phyloP scores from a whole-genome alignment of 1,140 invertebrate genomes.

The Mycetomoellerius zeteki region DNA sequence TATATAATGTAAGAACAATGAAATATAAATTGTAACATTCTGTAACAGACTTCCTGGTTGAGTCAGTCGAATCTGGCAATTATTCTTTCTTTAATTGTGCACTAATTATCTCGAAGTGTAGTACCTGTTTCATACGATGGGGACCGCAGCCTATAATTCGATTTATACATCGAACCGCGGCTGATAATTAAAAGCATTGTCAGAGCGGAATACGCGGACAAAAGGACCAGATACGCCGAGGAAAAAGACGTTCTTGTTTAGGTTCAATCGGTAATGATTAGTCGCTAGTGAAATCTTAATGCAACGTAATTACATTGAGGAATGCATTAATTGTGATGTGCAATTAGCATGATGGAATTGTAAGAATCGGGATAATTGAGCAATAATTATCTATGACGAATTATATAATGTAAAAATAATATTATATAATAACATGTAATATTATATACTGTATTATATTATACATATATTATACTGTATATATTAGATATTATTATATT shows the following conservation, averaged over 20 bases:
- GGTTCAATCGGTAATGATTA: conserved; percentile 68
- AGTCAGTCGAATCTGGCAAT: conserved; percentile 34
- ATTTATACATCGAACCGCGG: conserved; percentile 44
- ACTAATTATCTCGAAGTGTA: conserved; percentile 46
- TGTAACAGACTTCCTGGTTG: conserved; percentile 7
- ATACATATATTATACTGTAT: too few species aligned
- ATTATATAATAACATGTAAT: background rate
- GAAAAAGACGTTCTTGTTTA: conserved; percentile 33
- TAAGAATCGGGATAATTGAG: background rate
- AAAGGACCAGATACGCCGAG: background rate
- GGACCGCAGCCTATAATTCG: conserved; percentile 41
- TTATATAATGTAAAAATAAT: conserved; percentile 11
- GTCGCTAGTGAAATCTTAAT: conserved; percentile 62
- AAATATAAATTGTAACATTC: conserved; percentile 42
- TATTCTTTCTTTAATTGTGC: conserved; percentile 45
- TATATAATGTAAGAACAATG: background rate
- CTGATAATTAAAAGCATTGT: conserved; percentile 75
- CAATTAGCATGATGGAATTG: background rate
- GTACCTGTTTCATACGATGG: conserved; percentile 13
- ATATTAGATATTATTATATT: too few species aligned
- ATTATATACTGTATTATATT: too few species aligned
- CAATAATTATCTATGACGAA: background rate
- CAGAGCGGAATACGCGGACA: conserved; percentile 62
- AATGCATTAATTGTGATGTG: conserved; percentile 28
- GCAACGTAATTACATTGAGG: conserved; percentile 4